Evolutionary conservation across 2,113 vertebrate species (phyloP).

Genomic region (Tichodroma muraria): DNA sequence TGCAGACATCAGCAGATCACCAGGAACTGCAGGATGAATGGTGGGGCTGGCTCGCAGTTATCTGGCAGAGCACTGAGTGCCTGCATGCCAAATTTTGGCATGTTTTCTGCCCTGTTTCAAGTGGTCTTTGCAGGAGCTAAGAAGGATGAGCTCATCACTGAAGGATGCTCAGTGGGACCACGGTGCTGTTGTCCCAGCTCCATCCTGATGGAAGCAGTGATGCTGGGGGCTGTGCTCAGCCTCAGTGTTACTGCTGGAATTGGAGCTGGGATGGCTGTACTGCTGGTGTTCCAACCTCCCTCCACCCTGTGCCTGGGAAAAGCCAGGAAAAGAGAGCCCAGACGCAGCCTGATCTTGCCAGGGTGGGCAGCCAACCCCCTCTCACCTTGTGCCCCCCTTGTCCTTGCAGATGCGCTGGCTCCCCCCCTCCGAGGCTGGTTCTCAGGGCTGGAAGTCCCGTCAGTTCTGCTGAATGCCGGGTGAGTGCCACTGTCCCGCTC

Average conservation of each 20-base stretch:
- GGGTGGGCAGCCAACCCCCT: neutral
- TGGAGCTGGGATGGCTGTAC: neutral
- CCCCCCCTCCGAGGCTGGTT: conserved; percentile 62
- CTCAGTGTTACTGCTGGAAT: neutral
- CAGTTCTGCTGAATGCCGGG: conserved; percentile 63
- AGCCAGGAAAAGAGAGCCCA: neutral
- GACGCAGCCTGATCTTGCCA: neutral
- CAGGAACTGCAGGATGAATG: neutral
- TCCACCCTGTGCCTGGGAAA: fast-evolving
- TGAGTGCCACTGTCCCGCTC: neutral
- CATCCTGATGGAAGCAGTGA: neutral
- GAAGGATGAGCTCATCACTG: neutral
- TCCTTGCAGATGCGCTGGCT: conserved; percentile 56
- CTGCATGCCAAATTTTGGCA: neutral
- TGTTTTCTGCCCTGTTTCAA: fast-evolving
- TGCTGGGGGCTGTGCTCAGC: fast-evolving
- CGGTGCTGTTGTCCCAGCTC: neutral
- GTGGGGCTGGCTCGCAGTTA: too few species aligned
- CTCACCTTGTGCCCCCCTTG: neutral
- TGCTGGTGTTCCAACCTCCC: neutral
- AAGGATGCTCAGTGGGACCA: neutral
- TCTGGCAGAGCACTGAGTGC: fast-evolving
- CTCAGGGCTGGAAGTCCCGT: conserved; percentile 65
- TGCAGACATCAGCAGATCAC: fast-evolving
- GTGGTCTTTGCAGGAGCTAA: neutral